Evolutionary conservation across 2,113 vertebrate species (phyloP).

Genomic region (Coptodon rendalli): DNA sequence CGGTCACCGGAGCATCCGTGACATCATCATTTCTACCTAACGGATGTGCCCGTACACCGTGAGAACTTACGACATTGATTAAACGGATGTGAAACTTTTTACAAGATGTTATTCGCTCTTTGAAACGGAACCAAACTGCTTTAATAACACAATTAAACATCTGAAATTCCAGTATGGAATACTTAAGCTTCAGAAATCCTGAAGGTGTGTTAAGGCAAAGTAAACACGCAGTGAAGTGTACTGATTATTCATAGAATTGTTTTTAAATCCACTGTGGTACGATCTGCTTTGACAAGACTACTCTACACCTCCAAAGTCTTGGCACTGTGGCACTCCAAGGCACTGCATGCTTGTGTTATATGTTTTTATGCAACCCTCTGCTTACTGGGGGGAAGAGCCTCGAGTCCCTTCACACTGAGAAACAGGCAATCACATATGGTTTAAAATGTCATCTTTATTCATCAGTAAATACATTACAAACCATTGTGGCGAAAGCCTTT

Average conservation of each 20-base stretch:
- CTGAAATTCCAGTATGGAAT: background rate
- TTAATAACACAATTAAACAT: background rate
- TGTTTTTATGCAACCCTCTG: background rate
- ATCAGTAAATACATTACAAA: conserved; percentile 50
- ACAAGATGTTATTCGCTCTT: background rate
- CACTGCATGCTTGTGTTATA: background rate
- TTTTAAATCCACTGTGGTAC: background rate
- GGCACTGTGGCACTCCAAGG: background rate
- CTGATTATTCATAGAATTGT: background rate
- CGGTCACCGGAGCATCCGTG: conserved; percentile 22
- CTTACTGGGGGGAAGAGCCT: background rate
- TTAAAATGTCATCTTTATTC: conserved; percentile 53
- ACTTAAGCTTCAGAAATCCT: background rate
- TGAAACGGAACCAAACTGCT: background rate
- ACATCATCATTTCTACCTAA: background rate
- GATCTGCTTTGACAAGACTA: accelerated
- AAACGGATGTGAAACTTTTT: background rate
- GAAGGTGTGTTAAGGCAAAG: background rate
- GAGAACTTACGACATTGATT: background rate
- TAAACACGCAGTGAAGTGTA: background rate
- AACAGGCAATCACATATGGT: background rate
- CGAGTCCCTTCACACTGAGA: background rate
- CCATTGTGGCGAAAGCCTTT: conserved; percentile 24
- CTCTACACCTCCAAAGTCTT: background rate
- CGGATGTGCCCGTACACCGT: background rate